Conservation (phyloP, 2,888 invertebrate species). For the Cephus spinipes region DNA sequence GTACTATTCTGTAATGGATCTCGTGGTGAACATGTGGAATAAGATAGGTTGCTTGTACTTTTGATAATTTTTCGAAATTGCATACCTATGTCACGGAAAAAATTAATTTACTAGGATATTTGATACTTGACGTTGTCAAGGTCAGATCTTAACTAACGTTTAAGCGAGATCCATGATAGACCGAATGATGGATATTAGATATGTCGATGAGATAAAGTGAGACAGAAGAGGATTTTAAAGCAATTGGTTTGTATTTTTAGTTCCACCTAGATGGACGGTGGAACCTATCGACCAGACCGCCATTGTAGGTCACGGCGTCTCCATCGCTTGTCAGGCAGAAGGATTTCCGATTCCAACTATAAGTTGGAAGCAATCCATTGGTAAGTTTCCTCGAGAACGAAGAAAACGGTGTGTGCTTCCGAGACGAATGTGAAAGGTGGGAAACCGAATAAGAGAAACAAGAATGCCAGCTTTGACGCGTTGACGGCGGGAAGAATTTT, state of each 20-base stretch:
- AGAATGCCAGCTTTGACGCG: background rate
- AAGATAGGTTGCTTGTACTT: background rate
- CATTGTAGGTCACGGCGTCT: constrained; percentile 77
- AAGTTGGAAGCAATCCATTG: constrained; percentile 71
- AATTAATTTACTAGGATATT: background rate
- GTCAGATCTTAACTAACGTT: background rate
- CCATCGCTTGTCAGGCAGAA: constrained; percentile 79
- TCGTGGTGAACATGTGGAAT: background rate
- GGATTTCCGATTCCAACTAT: constrained; percentile 79
- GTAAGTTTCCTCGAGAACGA: constrained; percentile 52
- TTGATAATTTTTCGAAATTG: background rate
- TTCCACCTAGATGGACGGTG: constrained; percentile 81
- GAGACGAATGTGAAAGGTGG: background rate
- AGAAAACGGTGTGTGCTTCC: background rate
- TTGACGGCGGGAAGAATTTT: background rate
- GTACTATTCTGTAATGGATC: background rate
- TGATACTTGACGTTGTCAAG: background rate
- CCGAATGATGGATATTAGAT: background rate
- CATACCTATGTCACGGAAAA: background rate
- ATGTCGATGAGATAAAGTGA: background rate
- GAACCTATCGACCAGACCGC: constrained; percentile 81
- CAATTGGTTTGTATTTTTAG: constrained; percentile 68
- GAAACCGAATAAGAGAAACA: background rate
- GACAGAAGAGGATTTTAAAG: constrained; percentile 16
- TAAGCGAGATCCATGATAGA: background rate